phyloP scores from a whole-genome alignment of 2,113 vertebrate genomes.

The Anolis carolinensis region DNA sequence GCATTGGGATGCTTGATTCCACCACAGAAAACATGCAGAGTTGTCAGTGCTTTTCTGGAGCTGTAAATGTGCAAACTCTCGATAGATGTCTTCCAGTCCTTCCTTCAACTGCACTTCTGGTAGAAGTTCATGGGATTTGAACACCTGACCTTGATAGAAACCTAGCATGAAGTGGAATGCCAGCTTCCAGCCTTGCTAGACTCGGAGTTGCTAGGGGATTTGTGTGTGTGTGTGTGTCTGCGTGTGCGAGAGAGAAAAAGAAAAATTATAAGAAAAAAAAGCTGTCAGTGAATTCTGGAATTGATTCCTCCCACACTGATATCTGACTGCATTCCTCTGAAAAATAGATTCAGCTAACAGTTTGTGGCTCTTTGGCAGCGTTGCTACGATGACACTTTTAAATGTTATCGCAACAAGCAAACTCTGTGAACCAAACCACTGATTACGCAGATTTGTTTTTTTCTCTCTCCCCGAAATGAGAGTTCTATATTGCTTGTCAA shows the following conservation, averaged over 20 bases:
- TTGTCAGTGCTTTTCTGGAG: background rate
- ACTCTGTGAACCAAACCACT: constrained; percentile 32
- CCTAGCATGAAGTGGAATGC: background rate
- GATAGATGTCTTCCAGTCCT: background rate
- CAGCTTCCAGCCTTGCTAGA: rapidly evolving
- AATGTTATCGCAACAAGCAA: constrained; percentile 36
- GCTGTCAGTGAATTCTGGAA: constrained; percentile 9
- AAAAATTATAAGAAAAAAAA: background rate
- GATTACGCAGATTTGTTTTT: constrained; percentile 20
- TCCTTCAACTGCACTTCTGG: background rate
- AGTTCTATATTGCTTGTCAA: constrained; percentile 21
- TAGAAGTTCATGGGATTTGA: background rate
- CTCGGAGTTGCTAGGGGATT: background rate
- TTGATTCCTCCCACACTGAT: background rate
- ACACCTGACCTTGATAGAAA: background rate
- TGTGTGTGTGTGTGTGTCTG: background rate
- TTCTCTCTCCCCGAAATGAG: background rate
- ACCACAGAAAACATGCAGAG: background rate
- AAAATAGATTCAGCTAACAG: background rate
- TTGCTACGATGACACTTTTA: constrained; percentile 5
- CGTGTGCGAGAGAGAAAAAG: too few species aligned
- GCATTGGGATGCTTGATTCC: background rate
- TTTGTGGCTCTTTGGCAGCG: constrained; percentile 18
- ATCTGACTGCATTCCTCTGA: constrained; percentile 41
- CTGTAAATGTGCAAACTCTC: background rate